phyloP scores from a whole-genome alignment of 2,113 vertebrate species.

The Rhabdornis inornatus region DNA sequence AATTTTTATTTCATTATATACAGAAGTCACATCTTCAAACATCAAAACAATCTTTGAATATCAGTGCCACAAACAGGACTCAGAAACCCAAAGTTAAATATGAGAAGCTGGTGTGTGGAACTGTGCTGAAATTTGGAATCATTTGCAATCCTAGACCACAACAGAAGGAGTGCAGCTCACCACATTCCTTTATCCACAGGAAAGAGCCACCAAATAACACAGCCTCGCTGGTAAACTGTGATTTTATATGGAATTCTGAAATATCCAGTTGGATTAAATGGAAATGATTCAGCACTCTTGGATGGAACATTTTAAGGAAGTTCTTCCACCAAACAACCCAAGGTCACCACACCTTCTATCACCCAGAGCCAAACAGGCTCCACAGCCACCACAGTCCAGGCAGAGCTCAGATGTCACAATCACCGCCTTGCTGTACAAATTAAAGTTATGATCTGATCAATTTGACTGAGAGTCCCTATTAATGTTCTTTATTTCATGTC shows the following conservation, averaged over 20 bases:
- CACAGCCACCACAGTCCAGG: neutral
- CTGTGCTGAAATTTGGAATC: neutral
- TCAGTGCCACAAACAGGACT: neutral
- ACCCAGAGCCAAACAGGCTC: neutral
- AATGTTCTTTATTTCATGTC: neutral
- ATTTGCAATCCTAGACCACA: neutral
- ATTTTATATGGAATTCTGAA: neutral
- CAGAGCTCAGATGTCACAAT: neutral
- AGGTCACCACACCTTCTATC: neutral
- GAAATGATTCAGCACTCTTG: neutral
- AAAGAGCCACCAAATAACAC: neutral
- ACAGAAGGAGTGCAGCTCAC: neutral
- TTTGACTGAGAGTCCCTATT: neutral
- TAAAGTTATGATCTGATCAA: neutral
- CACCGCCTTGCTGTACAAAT: neutral
- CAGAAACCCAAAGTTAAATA: neutral
- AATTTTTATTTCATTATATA: slow-evolving; percentile 13
- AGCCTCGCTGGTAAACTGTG: neutral
- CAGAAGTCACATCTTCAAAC: neutral
- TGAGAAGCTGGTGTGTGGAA: neutral
- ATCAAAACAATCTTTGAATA: neutral
- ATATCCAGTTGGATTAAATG: fast-evolving
- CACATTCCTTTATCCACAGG: neutral
- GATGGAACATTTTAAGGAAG: neutral
- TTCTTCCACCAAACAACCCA: neutral